Base-by-base conservation (phyloP, 2,113 vertebrate genomes). In the Apaloderma vittatum region DNA sequence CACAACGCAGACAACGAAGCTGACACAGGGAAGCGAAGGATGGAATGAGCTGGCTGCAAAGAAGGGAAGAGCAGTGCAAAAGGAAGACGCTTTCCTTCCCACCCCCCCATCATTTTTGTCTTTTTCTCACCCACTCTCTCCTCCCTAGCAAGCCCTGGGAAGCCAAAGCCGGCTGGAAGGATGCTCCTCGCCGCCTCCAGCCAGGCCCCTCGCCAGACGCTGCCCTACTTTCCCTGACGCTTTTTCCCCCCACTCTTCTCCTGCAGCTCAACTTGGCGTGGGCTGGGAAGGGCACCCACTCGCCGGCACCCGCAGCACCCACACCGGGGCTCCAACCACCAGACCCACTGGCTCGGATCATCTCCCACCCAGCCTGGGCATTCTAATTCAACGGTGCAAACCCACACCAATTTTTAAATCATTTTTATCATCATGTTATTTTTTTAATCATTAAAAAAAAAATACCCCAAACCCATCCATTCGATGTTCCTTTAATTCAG, bases 181-280 rank as follows among this genome's bases (percentile, higher is more conserved):
- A 91, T 30, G 76, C 76, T 95, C 94, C 59, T 27, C 1, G 0
- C 83, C 27, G 11, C 90, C 83, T 75, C 75, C 92, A 91, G 66
- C 83, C 83, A 72, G 76, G 83, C 79, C 94, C 76, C 81, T 73
- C 7, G 8, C 90, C 96, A 96, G 93, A 93, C 57, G 65, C 88
- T 94, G 94, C 77, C 93, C 90, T 95, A 95, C 93, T 96, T 95
- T 96, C 43, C 76, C 57, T 2, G 1, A 51, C 0, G 14, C 24
- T 45, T 86, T 81, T 40, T 40, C 40, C 40, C 40, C 91, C 84
- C 90, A 85, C 88, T 57, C 59, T 23, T 18, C 68, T 76, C 70
- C 65, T 1, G 1, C 87, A 29, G 58, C 76, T 94, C 16, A 40
- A 1, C 49, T 76, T 19, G 0, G 40, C 3, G 5, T 71, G 86